A percentile compares a stretch with the other conserved stretches of the same genome.
Evolutionary conservation across 2,113 vertebrate species (phyloP).

Genomic region (Thunnus maccoyii): DNA sequence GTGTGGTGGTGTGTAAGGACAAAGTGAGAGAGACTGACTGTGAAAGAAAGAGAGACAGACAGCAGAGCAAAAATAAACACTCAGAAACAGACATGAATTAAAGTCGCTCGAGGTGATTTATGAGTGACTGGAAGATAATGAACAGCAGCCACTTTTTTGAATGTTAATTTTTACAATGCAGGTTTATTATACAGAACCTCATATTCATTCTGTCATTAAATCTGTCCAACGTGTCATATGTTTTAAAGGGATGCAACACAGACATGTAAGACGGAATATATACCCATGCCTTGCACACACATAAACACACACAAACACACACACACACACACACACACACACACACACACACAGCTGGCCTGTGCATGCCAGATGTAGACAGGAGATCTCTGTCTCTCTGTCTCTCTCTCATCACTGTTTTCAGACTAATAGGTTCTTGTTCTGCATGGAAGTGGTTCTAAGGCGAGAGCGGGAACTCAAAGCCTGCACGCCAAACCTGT

Average conservation of each 20-base stretch:
- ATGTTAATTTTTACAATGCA: slow-evolving; percentile 24
- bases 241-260: slow-evolving; percentile 53
- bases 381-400: slow-evolving; percentile 35
- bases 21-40: slow-evolving; percentile 54
- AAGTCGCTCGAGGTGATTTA: slow-evolving; percentile 58
- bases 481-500: slow-evolving; percentile 68
- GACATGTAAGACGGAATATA: slow-evolving; percentile 39
- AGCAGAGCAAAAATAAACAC: slow-evolving; percentile 41
- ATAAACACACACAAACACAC: background rate
- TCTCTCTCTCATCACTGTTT: slow-evolving; percentile 63
- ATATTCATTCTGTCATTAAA: slow-evolving; percentile 51
- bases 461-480: slow-evolving; percentile 53
- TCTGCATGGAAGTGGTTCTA: slow-evolving; percentile 69
- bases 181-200: slow-evolving; percentile 28
- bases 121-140: slow-evolving; percentile 56
- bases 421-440: slow-evolving; percentile 68
- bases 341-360: slow-evolving; percentile 49
- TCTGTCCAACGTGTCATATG: slow-evolving; percentile 28
- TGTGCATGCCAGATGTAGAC: slow-evolving; percentile 71
- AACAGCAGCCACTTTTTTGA: slow-evolving; percentile 37
- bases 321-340: slow-evolving; percentile 34
- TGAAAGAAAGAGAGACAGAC: slow-evolving; percentile 43
- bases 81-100: slow-evolving; percentile 40
- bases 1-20: slow-evolving; percentile 60
- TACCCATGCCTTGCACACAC: slow-evolving; percentile 1